Percentiles rank a stretch among this genome's conserved stretches.
Evolutionary conservation across 2,797 vertebrate genomes (phyloP).

Genomic region (Rallus crepitans): DNA sequence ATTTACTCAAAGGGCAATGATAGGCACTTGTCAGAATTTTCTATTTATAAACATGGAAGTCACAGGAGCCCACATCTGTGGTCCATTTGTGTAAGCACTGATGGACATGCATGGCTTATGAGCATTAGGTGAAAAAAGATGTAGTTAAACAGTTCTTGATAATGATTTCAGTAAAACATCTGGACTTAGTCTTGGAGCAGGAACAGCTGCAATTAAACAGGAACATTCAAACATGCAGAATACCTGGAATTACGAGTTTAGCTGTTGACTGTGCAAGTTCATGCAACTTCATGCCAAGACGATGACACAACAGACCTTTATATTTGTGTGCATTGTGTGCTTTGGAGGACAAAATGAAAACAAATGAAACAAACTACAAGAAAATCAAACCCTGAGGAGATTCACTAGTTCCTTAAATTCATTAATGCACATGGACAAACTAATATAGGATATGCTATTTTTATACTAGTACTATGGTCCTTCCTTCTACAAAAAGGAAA

Average conservation of each 20-base stretch:
- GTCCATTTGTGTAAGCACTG: fast-evolving
- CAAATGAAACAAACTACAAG: too few relatives aligned
- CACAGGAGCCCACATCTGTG: not conserved
- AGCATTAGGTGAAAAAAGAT: not conserved
- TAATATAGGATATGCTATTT: not conserved
- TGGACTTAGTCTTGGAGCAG: not conserved
- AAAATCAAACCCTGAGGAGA: not conserved
- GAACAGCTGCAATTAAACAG: not conserved
- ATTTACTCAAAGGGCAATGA: not conserved
- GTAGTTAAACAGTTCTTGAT: not conserved
- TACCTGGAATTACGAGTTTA: not conserved
- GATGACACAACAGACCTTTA: not conserved
- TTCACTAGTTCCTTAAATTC: not conserved
- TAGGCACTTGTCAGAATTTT: not conserved
- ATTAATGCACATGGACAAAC: not conserved
- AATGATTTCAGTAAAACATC: not conserved
- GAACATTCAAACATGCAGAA: not conserved
- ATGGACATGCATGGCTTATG: not conserved
- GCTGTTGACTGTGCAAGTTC: not conserved
- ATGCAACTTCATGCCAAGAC: not conserved
- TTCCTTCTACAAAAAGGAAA: not conserved
- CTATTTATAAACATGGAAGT: not conserved
- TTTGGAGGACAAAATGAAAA: not conserved
- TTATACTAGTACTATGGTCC: not conserved
- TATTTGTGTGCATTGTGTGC: not conserved